Conservation (phyloP, 2,113 vertebrate species). For the Tragelaphus strepsiceros region DNA sequence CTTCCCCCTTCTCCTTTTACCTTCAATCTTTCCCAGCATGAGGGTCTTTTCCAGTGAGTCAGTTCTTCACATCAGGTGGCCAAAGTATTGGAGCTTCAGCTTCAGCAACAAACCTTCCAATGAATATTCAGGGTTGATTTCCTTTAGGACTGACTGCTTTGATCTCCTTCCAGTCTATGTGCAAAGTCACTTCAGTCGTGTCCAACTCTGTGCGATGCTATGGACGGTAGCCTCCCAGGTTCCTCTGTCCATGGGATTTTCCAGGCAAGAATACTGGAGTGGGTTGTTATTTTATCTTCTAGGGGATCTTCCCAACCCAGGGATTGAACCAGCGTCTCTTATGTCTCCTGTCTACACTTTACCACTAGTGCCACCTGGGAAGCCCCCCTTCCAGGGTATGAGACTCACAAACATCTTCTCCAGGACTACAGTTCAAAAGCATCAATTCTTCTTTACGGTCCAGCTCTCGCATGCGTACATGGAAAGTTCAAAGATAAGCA, state of each 20-base stretch:
- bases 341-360: not conserved
- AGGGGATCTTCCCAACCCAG: rapidly evolving
- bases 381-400: not conserved
- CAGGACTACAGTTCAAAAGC: not conserved
- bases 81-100: not conserved
- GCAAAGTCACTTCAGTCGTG: not conserved
- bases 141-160: not conserved
- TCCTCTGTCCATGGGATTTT: not conserved
- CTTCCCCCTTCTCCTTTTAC: not conserved
- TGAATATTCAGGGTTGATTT: not conserved
- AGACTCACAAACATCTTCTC: not conserved
- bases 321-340: not conserved
- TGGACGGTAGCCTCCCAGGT: not conserved
- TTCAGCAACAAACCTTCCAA: not conserved
- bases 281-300: not conserved
- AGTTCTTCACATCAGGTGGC: not conserved
- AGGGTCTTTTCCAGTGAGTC: not conserved
- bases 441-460: not conserved
- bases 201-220: not conserved
- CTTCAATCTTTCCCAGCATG: not conserved
- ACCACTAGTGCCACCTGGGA: not conserved
- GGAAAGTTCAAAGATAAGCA: not conserved
- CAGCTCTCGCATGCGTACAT: not conserved
- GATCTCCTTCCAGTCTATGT: not conserved
- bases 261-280: not conserved